A percentile compares a stretch with the other conserved stretches of the same genome.
These are phyloP conservation scores for Nesidiocoris tenuis DNA, from an alignment of 2,888 invertebrate species.

Conservation along the genomic window DNA sequence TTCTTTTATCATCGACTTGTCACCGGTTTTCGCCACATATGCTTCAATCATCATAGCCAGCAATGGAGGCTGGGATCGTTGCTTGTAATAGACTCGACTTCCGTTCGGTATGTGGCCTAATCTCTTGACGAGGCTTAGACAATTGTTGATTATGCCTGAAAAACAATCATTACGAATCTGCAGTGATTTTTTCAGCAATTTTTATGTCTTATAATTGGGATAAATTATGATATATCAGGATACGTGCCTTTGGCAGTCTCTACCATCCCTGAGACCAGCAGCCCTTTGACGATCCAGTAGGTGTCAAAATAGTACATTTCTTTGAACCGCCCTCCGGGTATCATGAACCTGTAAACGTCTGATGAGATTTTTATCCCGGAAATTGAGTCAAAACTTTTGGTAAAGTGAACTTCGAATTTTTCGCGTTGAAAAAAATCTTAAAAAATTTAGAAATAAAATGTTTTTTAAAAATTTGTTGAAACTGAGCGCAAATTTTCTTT, in stretches of 20 bases:
- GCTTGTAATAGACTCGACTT: slow-evolving; percentile 73
- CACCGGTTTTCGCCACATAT: slow-evolving; percentile 66
- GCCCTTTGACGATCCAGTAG: slow-evolving; percentile 80
- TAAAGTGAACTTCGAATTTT: too few relatives aligned
- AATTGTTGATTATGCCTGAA: slow-evolving; percentile 70
- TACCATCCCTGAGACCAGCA: slow-evolving; percentile 74
- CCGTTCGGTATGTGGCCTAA: slow-evolving; percentile 79
- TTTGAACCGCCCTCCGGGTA: slow-evolving; percentile 68
- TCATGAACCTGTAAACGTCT: slow-evolving; percentile 56
- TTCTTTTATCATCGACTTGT: slow-evolving; percentile 53
- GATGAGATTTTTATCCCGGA: too few relatives aligned
- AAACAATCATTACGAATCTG: neutral
- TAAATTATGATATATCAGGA: too few relatives aligned
- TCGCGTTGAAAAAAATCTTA: too few relatives aligned
- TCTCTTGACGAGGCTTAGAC: slow-evolving; percentile 66
- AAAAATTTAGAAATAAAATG: too few relatives aligned
- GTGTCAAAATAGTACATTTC: slow-evolving; percentile 87
- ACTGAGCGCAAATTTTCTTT: too few relatives aligned
- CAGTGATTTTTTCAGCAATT: too few relatives aligned
- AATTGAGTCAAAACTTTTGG: too few relatives aligned
- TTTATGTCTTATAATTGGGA: too few relatives aligned
- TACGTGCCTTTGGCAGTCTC: slow-evolving; percentile 56
- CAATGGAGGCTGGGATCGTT: slow-evolving; percentile 71
- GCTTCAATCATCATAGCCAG: slow-evolving; percentile 70
- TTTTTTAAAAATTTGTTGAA: too few relatives aligned